phyloP scores from a whole-genome alignment of 2,797 vertebrate species.

The Rhinichthys osculus region DNA sequence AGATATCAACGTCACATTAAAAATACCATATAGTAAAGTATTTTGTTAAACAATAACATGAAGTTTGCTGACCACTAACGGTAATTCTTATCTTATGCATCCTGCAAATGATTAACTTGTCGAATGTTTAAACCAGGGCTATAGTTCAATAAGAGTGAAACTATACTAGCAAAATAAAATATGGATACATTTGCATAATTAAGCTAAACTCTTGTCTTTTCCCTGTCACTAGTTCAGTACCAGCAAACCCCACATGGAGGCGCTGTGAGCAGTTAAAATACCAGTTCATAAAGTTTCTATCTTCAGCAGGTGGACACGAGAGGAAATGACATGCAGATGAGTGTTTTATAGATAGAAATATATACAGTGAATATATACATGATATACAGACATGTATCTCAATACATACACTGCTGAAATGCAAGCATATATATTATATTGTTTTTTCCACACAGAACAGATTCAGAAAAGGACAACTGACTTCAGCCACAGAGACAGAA shows the following conservation, averaged over 20 bases:
- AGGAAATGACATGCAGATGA: slow-evolving; percentile 29
- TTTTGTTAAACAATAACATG: not conserved
- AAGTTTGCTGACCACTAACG: not conserved
- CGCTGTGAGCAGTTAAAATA: slow-evolving; percentile 41
- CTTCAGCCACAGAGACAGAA: not conserved
- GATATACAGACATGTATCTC: not conserved
- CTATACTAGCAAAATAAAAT: not conserved
- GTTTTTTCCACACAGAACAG: not conserved
- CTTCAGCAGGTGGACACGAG: slow-evolving; percentile 34
- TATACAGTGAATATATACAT: no score
- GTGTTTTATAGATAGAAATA: slow-evolving; percentile 40
- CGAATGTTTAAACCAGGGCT: not conserved
- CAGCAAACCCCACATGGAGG: slow-evolving; percentile 45
- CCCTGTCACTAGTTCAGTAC: not conserved
- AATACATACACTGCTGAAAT: not conserved
- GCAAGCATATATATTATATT: not conserved
- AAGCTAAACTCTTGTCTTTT: not conserved
- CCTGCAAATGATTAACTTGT: not conserved
- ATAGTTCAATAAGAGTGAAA: not conserved
- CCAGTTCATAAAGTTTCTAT: not conserved
- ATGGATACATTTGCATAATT: not conserved
- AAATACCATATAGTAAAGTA: not conserved
- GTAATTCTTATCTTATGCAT: not conserved
- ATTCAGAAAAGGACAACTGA: not conserved
- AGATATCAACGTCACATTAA: not conserved